A percentile compares a stretch with the other conserved stretches of the same genome.
These are phyloP conservation scores for Sebastes matsubarae DNA, from an alignment of 2,797 vertebrate species.

Conservation along the genomic window DNA sequence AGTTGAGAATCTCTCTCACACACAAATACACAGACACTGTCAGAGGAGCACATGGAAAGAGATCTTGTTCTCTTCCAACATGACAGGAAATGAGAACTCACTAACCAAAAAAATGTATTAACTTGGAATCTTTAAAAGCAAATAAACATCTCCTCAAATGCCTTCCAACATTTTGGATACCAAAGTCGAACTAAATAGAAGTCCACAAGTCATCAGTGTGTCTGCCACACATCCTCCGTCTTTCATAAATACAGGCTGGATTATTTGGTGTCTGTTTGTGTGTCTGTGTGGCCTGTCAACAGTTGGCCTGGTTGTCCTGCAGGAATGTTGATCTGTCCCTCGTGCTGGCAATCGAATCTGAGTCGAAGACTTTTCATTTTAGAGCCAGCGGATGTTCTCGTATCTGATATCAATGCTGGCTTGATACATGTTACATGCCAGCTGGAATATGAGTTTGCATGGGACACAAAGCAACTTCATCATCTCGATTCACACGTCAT, in stretches of 20 bases:
- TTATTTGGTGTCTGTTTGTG: slow-evolving; percentile 30
- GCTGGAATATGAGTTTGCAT: slow-evolving; percentile 14
- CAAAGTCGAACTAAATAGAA: slow-evolving; percentile 56
- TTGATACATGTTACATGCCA: neutral
- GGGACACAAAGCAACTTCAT: slow-evolving; percentile 6
- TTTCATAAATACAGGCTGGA: slow-evolving; percentile 13
- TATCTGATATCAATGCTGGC: slow-evolving; percentile 35
- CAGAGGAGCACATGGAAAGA: slow-evolving; percentile 60
- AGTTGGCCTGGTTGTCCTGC: slow-evolving; percentile 18
- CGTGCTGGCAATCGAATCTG: slow-evolving; percentile 15
- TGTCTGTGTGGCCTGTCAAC: slow-evolving; percentile 30
- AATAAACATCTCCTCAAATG: slow-evolving; percentile 71
- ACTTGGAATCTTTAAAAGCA: slow-evolving; percentile 68
- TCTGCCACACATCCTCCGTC: slow-evolving; percentile 32
- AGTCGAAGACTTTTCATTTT: slow-evolving; percentile 31
- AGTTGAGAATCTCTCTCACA: slow-evolving; percentile 63
- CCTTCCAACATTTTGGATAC: slow-evolving; percentile 48
- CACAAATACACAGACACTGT: slow-evolving; percentile 61
- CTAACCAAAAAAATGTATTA: slow-evolving; percentile 69
- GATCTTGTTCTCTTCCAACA: slow-evolving; percentile 67
- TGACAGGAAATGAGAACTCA: slow-evolving; percentile 80
- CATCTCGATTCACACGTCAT: slow-evolving; percentile 8
- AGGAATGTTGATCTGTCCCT: slow-evolving; percentile 34
- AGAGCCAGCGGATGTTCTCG: slow-evolving; percentile 28
- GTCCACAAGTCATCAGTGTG: slow-evolving; percentile 23